These are phyloP conservation scores for Ciona savignyi DNA, from an alignment of 23 tunicate species.

Conservation along the genomic window DNA sequence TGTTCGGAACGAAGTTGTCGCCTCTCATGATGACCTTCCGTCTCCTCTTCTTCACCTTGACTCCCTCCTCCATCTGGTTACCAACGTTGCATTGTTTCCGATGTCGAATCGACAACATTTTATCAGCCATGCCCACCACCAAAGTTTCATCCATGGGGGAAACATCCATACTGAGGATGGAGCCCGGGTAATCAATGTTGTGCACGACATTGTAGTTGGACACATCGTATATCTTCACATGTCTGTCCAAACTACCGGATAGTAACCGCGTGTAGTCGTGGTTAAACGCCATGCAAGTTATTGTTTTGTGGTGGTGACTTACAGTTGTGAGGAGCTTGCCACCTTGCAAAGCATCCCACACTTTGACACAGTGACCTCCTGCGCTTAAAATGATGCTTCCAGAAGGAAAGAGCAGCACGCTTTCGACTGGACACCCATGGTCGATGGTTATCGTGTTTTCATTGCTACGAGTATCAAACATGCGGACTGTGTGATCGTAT, in stretches of 20 bases:
- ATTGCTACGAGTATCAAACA: constrained; percentile 69
- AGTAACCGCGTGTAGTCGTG: constrained; percentile 70
- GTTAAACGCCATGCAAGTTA: constrained; percentile 72
- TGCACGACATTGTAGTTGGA: constrained; percentile 69
- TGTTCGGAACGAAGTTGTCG: constrained; percentile 40
- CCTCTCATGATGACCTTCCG: constrained; percentile 22
- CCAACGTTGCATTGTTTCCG: constrained; percentile 26
- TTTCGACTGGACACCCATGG: constrained; percentile 78
- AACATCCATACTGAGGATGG: constrained; percentile 61
- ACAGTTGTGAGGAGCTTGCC: constrained; percentile 70
- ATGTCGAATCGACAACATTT: constrained; percentile 59
- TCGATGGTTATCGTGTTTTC: constrained; percentile 21
- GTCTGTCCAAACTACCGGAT: constrained; percentile 72
- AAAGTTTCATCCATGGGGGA: constrained; percentile 59
- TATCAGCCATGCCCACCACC: constrained; percentile 87
- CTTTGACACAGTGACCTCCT: constrained; percentile 73
- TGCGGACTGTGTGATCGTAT: constrained; percentile 64
- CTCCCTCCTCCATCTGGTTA: constrained; percentile 6
- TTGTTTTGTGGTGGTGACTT: constrained; percentile 76
- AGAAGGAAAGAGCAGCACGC: constrained; percentile 69
- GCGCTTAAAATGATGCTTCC: constrained; percentile 63
- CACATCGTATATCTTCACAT: constrained; percentile 70
- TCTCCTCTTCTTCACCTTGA: not conserved
- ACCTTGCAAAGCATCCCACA: constrained; percentile 85
- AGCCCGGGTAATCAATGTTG: constrained; percentile 56